A percentile compares a stretch with the other conserved stretches of the same genome.
Evolutionary conservation across 2,888 invertebrate genomes (phyloP).

Genomic region (Leptopterna dolabrata): DNA sequence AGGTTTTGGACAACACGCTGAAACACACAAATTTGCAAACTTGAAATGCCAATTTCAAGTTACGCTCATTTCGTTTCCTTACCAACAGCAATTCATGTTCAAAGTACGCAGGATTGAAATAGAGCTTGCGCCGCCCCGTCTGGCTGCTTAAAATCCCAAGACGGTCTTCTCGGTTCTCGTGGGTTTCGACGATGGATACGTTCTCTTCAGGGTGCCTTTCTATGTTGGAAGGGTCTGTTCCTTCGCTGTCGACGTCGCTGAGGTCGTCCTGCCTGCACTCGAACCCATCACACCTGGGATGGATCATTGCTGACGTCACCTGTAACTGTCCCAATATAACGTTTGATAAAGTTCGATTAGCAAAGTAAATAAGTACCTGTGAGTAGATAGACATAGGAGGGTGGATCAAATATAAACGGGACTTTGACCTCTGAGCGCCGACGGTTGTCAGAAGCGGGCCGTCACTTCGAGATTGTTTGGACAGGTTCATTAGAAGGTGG

Average conservation of each 20-base stretch:
- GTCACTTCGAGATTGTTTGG: too few relatives aligned
- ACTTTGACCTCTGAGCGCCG: too few relatives aligned
- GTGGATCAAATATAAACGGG: too few relatives aligned
- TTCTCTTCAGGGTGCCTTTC: constrained; percentile 86
- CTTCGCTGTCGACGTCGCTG: constrained; percentile 61
- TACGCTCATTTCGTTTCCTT: constrained; percentile 59
- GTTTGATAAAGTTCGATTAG: neutral
- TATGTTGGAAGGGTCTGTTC: constrained; percentile 67
- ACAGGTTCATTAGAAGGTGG: too few relatives aligned
- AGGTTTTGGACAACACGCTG: too few relatives aligned
- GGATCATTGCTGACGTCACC: constrained; percentile 79
- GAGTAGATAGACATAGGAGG: too few relatives aligned
- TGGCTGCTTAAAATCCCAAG: constrained; percentile 72
- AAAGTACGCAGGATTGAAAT: constrained; percentile 92
- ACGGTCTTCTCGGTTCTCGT: constrained; percentile 74
- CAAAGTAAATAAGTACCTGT: neutral
- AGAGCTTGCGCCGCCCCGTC: constrained; percentile 79
- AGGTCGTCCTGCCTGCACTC: constrained; percentile 64
- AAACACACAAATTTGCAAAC: too few relatives aligned
- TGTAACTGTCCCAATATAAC: constrained; percentile 67
- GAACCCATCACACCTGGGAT: constrained; percentile 70
- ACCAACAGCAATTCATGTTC: constrained; percentile 87
- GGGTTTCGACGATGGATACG: constrained; percentile 85
- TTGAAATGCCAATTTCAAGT: too few relatives aligned
- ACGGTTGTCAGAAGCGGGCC: too few relatives aligned